Conservation (phyloP, 2,888 invertebrate species). For the Amorpha juglandis region DNA sequence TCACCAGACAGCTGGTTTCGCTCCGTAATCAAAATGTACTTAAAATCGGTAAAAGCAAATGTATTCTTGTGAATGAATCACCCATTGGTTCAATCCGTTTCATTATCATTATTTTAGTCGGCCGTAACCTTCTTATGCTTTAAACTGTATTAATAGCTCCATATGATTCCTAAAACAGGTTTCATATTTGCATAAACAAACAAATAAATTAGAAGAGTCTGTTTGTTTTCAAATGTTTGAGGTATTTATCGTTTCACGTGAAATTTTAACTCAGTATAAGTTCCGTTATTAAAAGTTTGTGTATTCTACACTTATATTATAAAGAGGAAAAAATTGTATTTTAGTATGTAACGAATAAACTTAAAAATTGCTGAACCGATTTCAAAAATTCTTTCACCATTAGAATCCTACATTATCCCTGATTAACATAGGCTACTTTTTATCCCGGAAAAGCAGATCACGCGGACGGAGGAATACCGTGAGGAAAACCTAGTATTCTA, state of each 20-base stretch:
- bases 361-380: too few species aligned
- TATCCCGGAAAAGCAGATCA: too few species aligned
- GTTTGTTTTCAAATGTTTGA: conserved; percentile 10
- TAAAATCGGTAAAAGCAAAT: conserved; percentile 20
- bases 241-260: not conserved
- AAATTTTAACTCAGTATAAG: not conserved
- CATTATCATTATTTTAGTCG: conserved; percentile 32
- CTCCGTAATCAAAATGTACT: not conserved
- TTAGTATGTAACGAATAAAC: too few species aligned
- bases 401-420: too few species aligned
- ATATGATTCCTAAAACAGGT: conserved; percentile 13
- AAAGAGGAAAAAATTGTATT: too few species aligned
- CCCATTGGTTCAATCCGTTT: conserved; percentile 31
- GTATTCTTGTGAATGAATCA: conserved; percentile 15
- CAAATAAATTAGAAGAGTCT: not conserved
- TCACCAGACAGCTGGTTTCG: not conserved
- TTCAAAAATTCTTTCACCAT: too few species aligned
- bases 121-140: conserved; percentile 7
- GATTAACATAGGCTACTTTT: too few species aligned
- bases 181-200: conserved; percentile 9
- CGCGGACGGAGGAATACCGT: too few species aligned
- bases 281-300: not conserved
- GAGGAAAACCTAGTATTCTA: too few species aligned
- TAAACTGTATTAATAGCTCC: conserved; percentile 10
- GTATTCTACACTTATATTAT: too few species aligned